phyloP scores from a whole-genome alignment of 2,888 invertebrate species.

The Mechanitis messenoides region DNA sequence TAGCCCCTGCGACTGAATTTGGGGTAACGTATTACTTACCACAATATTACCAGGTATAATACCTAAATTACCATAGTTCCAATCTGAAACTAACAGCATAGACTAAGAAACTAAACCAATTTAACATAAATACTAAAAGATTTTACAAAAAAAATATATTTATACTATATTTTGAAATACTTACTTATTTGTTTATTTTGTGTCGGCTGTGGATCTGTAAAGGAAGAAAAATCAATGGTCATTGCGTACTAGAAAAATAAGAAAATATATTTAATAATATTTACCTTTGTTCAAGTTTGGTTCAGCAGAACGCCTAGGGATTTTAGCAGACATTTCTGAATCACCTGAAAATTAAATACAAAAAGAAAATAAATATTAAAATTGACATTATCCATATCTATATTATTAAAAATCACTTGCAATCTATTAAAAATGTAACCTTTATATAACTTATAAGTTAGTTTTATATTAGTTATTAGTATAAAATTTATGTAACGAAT shows the following conservation, averaged over 20 bases:
- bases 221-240: conserved; percentile 6
- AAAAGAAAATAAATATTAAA: conserved; percentile 2
- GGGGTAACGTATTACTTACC: conserved; percentile 9
- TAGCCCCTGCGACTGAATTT: conserved; percentile 16
- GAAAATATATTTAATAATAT: conserved; percentile 8
- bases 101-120: background rate
- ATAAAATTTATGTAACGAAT: background rate
- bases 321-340: conserved; percentile 42
- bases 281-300: conserved; percentile 38
- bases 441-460: conserved; percentile 8
- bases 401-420: background rate
- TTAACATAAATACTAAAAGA: conserved; percentile 2
- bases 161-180: conserved; percentile 22
- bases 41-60: conserved; percentile 23
- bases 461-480: background rate
- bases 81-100: conserved; percentile 47
- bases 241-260: conserved; percentile 1
- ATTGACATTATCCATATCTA: background rate
- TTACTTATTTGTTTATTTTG: conserved; percentile 31
- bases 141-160: background rate
- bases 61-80: conserved; percentile 38
- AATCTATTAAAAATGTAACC: background rate
- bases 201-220: conserved; percentile 14
- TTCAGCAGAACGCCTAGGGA: conserved; percentile 33
- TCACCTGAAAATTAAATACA: conserved; percentile 42